Evolutionary conservation across 2,797 vertebrate species (phyloP).

Genomic region (Aplochiton taeniatus): DNA sequence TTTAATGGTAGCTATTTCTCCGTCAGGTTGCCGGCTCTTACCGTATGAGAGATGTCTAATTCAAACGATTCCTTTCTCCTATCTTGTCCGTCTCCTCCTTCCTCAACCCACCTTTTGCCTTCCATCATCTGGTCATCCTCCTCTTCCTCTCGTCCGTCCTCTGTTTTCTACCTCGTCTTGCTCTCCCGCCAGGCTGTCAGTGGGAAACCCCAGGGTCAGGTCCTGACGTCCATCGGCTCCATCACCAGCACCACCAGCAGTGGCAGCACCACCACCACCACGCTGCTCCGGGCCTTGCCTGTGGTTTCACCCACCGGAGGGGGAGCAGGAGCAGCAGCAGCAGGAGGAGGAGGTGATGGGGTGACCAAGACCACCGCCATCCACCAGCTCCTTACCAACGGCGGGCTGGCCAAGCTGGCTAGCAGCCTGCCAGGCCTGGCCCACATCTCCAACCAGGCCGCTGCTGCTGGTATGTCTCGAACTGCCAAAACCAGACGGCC

Average conservation of each 20-base stretch:
- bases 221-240: slow-evolving; percentile 74
- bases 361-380: slow-evolving; percentile 89
- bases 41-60: no score
- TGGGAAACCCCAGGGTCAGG: slow-evolving; percentile 78
- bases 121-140: no score
- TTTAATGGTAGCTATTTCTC: no score
- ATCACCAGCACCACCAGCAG: slow-evolving; percentile 58
- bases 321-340: no score
- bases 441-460: slow-evolving; percentile 89
- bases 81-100: no score
- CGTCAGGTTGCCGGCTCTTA: no score
- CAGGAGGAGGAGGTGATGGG: slow-evolving; percentile 58
- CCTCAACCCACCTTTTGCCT: no score
- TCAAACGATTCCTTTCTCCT: no score
- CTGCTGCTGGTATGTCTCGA: slow-evolving; percentile 86
- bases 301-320: slow-evolving; percentile 76
- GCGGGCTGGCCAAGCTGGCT: slow-evolving; percentile 91
- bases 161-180: neutral
- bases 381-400: slow-evolving; percentile 93
- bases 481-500: slow-evolving; percentile 73
- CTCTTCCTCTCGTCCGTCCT: no score
- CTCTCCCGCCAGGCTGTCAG: slow-evolving; percentile 70
- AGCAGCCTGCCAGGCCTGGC: slow-evolving; percentile 92
- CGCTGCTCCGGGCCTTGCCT: slow-evolving; percentile 87
- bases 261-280: slow-evolving; percentile 71